Conservation (phyloP, 2,113 vertebrate genomes). For the Cinclus cinclus region DNA sequence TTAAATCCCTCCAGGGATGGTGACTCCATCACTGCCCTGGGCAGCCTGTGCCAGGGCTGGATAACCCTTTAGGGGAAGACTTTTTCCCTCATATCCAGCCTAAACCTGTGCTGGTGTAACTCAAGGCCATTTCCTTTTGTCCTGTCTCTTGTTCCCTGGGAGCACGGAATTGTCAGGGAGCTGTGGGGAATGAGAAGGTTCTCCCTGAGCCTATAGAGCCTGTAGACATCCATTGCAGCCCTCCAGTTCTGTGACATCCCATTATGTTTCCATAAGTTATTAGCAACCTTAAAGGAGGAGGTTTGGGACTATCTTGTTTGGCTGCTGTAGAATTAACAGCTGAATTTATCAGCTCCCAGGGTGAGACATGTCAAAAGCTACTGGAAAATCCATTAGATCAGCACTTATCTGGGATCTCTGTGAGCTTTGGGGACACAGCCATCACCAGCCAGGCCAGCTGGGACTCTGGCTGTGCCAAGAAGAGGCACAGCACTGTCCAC, state of each 20-base stretch:
- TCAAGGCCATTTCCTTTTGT: neutral
- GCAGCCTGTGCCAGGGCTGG: neutral
- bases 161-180: neutral
- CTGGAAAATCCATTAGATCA: neutral
- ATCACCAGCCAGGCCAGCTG: neutral
- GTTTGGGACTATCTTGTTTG: neutral
- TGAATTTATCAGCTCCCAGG: neutral
- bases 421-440: neutral
- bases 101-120: neutral
- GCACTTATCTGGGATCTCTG: neutral
- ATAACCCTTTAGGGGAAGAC: neutral
- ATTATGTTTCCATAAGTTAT: neutral
- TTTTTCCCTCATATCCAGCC: neutral
- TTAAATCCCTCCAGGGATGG: neutral
- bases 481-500: fast-evolving
- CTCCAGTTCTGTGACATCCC: neutral
- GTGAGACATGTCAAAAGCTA: neutral
- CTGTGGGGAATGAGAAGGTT: neutral
- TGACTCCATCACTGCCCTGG: neutral
- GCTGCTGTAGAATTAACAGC: neutral
- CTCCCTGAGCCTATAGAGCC: neutral
- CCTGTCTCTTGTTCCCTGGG: neutral
- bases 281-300: neutral
- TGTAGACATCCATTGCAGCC: neutral
- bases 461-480: neutral